phyloP scores from a whole-genome alignment of 2,888 invertebrate genomes.

The Dioctria linearis region DNA sequence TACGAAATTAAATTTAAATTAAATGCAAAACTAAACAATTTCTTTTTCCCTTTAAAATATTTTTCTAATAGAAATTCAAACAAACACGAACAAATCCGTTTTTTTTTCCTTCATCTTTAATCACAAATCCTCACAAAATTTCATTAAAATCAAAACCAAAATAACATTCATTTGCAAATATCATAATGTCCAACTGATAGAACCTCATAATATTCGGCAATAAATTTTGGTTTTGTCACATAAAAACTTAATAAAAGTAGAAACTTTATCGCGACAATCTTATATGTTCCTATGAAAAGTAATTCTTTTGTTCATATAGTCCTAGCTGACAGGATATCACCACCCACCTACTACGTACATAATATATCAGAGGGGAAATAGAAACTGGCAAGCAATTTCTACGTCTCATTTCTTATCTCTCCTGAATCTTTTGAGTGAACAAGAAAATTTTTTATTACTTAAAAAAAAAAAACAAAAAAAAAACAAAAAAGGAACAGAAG shows the following conservation, averaged over 20 bases:
- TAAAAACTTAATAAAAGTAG: slow-evolving; percentile 29
- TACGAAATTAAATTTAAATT: no score
- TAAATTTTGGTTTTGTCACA: background rate
- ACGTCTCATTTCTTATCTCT: slow-evolving; percentile 51
- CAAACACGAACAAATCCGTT: no score
- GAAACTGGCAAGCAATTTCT: slow-evolving; percentile 40
- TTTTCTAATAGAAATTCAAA: no score
- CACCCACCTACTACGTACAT: slow-evolving; percentile 31
- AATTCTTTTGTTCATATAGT: slow-evolving; percentile 34
- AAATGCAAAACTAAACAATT: no score
- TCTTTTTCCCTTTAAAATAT: no score
- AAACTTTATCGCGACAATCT: slow-evolving; percentile 45
- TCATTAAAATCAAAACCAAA: no score
- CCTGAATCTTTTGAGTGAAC: slow-evolving; percentile 47
- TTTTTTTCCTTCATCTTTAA: no score
- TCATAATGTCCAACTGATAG: no score
- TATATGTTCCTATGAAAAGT: slow-evolving; percentile 17
- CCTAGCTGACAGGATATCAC: slow-evolving; percentile 29
- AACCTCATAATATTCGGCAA: background rate
- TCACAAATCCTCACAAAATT: no score
- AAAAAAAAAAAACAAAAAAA: no score
- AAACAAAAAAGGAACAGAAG: background rate
- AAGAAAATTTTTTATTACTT: slow-evolving; percentile 52
- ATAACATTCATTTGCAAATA: no score
- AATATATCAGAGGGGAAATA: slow-evolving; percentile 10